Base-by-base conservation (phyloP, 2,797 vertebrate genomes). In the Danio choprae region DNA sequence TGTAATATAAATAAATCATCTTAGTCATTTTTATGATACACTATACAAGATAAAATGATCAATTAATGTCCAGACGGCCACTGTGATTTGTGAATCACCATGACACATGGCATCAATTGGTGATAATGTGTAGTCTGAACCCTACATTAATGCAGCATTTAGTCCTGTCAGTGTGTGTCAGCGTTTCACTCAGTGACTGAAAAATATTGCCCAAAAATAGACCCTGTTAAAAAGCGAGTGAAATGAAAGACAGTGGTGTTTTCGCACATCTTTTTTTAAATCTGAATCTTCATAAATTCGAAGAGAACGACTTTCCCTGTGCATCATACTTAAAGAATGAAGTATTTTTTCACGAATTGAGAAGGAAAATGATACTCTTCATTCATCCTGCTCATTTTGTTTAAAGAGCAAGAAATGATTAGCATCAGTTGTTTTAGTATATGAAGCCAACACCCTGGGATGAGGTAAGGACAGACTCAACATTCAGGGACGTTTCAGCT, bases 381-480 rank as follows among this genome's bases (percentile, higher is more conserved):
- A 51, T 51, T 53, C 36, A 22, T 12, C 15, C 10, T 5, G 12
- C 60, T 64, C 36, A 53, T 65, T 76, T 50, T 64, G 8, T 44
- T n/a, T 20, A 40, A 46, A 9, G 4, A 40, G 8, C 38, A 72
- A 43, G 8, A 65, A 64, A 22, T 46, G 44, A 58, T 29, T 22
- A 38, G 60, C 38, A 56, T 62, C 46, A 69, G 48, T 48, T 18
- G 20, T 63, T 82, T 77, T 73, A 44, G 13, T 20, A 69, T 20
- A 55, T 40, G 4, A n/a, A 73, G 63, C 46, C 76, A 81, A 80
- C 81, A 74, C 69, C 85, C 77, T 46, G 40, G n/a, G 41, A 83
- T 76, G 73, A 84, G 67, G 62, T 84, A 77, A 86, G 15, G 9
- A 53, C n/a, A 76, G 18, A 44, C 63, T 77, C 40, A 5, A 56